A percentile compares a stretch with the other conserved stretches of the same genome.
Conservation (phyloP, 2,113 vertebrate genomes). For the Ptilonorhynchus violaceus region DNA sequence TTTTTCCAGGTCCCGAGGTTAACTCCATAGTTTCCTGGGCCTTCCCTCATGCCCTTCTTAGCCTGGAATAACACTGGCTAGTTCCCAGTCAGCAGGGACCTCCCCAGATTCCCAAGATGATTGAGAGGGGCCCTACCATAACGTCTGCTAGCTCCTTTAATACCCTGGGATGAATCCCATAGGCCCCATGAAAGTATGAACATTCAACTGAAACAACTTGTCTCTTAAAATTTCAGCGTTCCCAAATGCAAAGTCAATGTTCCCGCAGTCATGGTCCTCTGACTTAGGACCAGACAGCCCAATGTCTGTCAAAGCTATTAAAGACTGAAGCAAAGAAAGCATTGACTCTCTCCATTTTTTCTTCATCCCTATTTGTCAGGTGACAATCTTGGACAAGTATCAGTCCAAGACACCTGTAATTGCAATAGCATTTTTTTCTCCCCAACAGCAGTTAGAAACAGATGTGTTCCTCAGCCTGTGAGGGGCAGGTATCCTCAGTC, state of each 20-base stretch:
- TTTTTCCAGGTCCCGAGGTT: neutral
- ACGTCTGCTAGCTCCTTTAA: neutral
- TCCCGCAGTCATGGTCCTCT: neutral
- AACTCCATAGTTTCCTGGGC: neutral
- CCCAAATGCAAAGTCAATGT: neutral
- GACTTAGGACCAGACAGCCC: neutral
- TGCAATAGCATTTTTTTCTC: neutral
- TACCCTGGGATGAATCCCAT: neutral
- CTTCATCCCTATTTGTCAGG: neutral
- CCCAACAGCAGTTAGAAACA: neutral
- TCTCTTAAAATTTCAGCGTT: neutral
- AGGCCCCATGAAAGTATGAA: neutral
- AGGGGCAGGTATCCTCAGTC: neutral
- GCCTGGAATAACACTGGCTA: rapidly evolving
- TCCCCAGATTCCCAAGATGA: neutral
- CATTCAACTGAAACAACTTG: neutral
- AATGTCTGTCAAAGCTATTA: neutral
- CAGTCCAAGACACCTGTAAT: neutral
- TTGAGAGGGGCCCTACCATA: neutral
- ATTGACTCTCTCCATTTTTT: neutral
- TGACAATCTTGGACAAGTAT: neutral
- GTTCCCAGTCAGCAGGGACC: neutral
- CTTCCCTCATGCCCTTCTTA: neutral
- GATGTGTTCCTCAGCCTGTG: neutral
- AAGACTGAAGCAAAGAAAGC: neutral